phyloP scores from a whole-genome alignment of 2,113 vertebrate species.

The Bettongia penicillata region DNA sequence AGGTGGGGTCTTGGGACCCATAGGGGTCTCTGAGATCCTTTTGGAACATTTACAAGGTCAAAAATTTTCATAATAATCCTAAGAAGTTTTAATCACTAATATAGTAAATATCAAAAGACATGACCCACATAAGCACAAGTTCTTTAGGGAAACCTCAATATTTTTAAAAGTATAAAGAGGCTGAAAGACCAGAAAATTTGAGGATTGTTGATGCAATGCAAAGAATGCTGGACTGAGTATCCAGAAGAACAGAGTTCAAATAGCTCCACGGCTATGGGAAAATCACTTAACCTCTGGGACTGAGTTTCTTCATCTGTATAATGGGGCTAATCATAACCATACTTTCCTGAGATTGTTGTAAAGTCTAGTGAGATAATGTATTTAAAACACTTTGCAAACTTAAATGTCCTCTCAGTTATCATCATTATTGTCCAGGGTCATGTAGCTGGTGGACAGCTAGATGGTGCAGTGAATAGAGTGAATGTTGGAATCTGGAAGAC shows the following conservation, averaged over 20 bases:
- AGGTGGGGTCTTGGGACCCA: not conserved
- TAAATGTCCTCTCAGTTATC: not conserved
- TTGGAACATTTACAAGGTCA: not conserved
- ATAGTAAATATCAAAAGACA: not conserved
- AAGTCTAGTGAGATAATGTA: not conserved
- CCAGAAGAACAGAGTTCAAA: not conserved
- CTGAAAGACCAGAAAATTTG: not conserved
- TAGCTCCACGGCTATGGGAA: not conserved
- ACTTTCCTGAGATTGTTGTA: not conserved
- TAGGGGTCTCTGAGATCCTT: not conserved
- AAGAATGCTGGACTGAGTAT: not conserved
- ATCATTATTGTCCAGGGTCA: not conserved
- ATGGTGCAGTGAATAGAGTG: not conserved
- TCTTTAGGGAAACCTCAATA: not conserved
- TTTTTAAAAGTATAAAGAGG: not conserved
- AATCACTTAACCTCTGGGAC: not conserved
- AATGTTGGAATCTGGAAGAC: not conserved
- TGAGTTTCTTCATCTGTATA: not conserved
- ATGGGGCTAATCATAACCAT: not conserved
- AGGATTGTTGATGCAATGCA: not conserved
- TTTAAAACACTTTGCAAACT: not conserved
- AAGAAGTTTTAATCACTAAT: not conserved
- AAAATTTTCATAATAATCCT: not conserved
- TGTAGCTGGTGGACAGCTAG: not conserved
- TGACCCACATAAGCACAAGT: not conserved